These are phyloP conservation scores for Cassiopea andromeda DNA, from an alignment of 30 jellyfish, hydroid and myxozoan genomes.

Conservation along the genomic window DNA sequence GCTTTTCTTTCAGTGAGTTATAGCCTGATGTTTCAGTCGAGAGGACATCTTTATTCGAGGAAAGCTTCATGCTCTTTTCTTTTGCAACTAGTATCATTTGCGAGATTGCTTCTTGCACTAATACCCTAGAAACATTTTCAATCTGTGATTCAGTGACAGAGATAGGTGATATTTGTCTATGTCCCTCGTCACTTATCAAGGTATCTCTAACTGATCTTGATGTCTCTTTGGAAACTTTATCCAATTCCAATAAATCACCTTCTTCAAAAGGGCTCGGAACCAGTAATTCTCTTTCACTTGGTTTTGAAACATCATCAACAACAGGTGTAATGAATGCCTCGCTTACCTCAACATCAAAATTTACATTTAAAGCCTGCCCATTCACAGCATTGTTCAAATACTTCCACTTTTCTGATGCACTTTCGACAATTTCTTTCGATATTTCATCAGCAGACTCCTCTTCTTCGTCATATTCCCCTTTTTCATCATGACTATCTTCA, in stretches of 20 bases:
- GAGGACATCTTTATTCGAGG: neutral
- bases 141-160: conserved; percentile 13
- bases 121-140: conserved; percentile 15
- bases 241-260: conserved; percentile 16
- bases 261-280: conserved; percentile 22
- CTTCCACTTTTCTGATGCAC: conserved; percentile 52
- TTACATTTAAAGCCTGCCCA: conserved; percentile 24
- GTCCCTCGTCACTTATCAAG: conserved; percentile 21
- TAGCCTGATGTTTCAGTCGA: neutral
- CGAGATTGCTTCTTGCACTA: conserved; percentile 57
- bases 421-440: conserved; percentile 38
- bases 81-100: conserved; percentile 56
- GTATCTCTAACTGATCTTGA: conserved; percentile 14
- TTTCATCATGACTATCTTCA: neutral
- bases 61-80: conserved; percentile 15
- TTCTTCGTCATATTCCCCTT: neutral
- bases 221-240: neutral
- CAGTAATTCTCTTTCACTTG: neutral
- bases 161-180: neutral
- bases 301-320: conserved; percentile 1
- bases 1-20: neutral
- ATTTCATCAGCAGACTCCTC: conserved; percentile 8
- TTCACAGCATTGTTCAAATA: conserved; percentile 54
- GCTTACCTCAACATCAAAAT: conserved; percentile 38
- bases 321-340: conserved; percentile 77